phyloP scores from a whole-genome alignment of 1,140 invertebrate genomes.

The Neocloeon triangulifer region DNA sequence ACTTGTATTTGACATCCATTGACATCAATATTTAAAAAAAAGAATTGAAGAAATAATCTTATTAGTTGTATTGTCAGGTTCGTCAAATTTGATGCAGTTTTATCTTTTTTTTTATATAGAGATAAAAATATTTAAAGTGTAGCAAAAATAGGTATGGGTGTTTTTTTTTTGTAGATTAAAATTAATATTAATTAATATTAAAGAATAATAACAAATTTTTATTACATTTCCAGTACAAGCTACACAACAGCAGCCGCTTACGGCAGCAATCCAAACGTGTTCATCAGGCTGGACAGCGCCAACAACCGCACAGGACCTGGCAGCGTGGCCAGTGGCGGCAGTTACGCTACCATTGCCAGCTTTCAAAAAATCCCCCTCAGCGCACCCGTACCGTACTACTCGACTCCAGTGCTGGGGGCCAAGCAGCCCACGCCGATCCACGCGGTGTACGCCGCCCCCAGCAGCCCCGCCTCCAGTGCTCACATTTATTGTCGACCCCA shows the following conservation, averaged over 20 bases:
- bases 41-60: no score
- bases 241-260: slow-evolving; percentile 38
- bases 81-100: no score
- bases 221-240: slow-evolving; percentile 31
- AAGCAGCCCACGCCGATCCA: no score
- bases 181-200: no score
- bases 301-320: slow-evolving; percentile 18
- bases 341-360: slow-evolving; percentile 57
- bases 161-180: no score
- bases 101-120: no score
- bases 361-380: slow-evolving; percentile 35
- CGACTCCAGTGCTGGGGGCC: slow-evolving; percentile 26
- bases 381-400: slow-evolving; percentile 33
- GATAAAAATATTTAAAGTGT: no score
- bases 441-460: slow-evolving; percentile 1
- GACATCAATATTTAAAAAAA: no score
- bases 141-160: no score
- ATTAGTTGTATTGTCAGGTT: no score
- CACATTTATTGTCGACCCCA: slow-evolving; percentile 24
- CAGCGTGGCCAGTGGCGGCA: slow-evolving; percentile 41
- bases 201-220: no score
- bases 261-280: slow-evolving; percentile 42
- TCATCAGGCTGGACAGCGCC: slow-evolving; percentile 38
- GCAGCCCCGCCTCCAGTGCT: slow-evolving; percentile 11
- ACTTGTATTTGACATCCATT: no score